Base-by-base conservation (phyloP, 2,888 invertebrate species). In the Pyrgus malvae region DNA sequence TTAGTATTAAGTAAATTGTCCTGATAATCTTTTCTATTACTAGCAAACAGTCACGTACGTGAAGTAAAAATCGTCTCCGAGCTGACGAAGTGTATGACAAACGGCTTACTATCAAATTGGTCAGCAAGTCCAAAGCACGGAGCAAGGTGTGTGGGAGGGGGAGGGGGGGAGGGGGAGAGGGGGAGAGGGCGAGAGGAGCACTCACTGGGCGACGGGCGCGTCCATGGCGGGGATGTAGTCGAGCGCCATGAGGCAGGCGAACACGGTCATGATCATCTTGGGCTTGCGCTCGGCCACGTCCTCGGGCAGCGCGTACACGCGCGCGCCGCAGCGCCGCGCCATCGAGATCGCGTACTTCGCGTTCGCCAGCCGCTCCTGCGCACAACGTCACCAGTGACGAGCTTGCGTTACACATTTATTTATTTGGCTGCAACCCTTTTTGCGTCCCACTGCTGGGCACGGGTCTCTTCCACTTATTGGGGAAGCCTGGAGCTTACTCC, bases 191-290 rank as follows among this genome's bases (percentile, higher is more conserved):
- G 16, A 8, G 14, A 1, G 6, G 35, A 2, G 7, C 19, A 63
- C 85, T 84, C 79, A 83, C 85, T 71, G 69, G 57, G 68, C 71
- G 49, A 75, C 73, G 31, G 89, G 90, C 60, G 85, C 85, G 78
- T 95, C 96, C 95, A 96, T 95, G 75, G 95, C 93, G 63, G 98
- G 98, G 72, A 97, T 94, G 88, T 98, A 98, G 91, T 98, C 99
- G 74, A 97, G 93, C 21, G 98, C 97, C 99, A 99, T 99, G 73
- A 99, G 93, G 80, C 99, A 99, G 21, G 99, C 99, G 91, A 99
- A 99, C 66, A 99, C 97, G 2, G 99, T 99, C 99, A 99, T 98
- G 57, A 99, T 97, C 98, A 99, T 98, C 90, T 99, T 99, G 55
- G 95, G 97, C 83, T 99, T 99, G 16, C 98, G 95, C 91, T 99